These are phyloP conservation scores for Corythornis leucogaster DNA, from an alignment of 2,797 vertebrate genomes.

Conservation along the genomic window DNA sequence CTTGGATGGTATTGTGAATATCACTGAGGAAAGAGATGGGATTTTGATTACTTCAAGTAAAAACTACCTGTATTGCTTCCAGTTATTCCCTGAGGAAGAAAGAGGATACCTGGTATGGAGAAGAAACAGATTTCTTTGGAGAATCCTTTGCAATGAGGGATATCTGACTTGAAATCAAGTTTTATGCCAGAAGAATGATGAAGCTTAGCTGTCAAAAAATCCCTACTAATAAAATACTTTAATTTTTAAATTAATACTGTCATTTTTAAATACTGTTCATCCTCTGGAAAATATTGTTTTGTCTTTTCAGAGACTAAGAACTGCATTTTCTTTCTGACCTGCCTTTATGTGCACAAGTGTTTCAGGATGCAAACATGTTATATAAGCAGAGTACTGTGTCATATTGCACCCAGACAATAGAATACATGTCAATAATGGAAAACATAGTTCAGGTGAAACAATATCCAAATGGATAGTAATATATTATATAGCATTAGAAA, in stretches of 20 bases:
- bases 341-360: not conserved
- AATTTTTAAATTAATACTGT: too few relatives aligned
- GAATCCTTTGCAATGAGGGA: not conserved
- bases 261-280: not conserved
- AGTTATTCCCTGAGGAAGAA: not conserved
- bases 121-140: not conserved
- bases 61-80: not conserved
- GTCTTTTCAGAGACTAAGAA: not conserved
- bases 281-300: not conserved
- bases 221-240: not conserved
- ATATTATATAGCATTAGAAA: not conserved
- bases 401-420: rapidly evolving
- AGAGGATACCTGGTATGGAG: not conserved
- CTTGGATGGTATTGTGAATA: not conserved
- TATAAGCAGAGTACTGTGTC: not conserved
- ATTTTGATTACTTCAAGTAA: not conserved
- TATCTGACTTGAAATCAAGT: not conserved
- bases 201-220: not conserved
- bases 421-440: not conserved
- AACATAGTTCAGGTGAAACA: not conserved
- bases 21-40: not conserved
- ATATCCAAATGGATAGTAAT: not conserved
- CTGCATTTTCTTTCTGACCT: not conserved
- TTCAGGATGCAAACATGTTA: not conserved
- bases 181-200: not conserved